A percentile compares a stretch with the other conserved stretches of the same genome.
These are phyloP conservation scores for Mormyrus proboscirostris DNA, from an alignment of 2,797 vertebrate genomes.

Conservation along the genomic window DNA sequence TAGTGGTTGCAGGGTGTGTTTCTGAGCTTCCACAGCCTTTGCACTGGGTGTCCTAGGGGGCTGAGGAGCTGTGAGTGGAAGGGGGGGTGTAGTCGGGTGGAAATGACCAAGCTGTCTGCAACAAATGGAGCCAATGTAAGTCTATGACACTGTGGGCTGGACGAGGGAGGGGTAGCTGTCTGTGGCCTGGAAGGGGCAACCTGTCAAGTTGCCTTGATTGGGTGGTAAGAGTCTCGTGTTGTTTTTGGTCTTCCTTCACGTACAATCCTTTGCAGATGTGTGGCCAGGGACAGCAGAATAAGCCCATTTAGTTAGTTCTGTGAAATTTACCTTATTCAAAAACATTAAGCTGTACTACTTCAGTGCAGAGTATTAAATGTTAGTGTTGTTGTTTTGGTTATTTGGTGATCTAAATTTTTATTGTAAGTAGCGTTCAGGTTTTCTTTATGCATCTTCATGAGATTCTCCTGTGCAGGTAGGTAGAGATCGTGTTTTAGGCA, in stretches of 20 bases:
- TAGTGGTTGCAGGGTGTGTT: not conserved
- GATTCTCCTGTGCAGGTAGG: not conserved
- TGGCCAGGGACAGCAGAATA: slow-evolving; percentile 39
- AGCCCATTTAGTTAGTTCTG: not conserved
- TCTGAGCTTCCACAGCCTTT: slow-evolving; percentile 47
- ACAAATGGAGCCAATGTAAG: slow-evolving; percentile 72
- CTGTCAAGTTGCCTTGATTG: slow-evolving; percentile 61
- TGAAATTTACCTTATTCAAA: not conserved
- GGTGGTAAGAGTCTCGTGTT: slow-evolving; percentile 47
- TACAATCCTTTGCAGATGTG: slow-evolving; percentile 45
- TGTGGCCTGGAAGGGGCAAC: slow-evolving; percentile 48
- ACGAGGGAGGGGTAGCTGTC: slow-evolving; percentile 69
- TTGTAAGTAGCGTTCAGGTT: not conserved
- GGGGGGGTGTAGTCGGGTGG: slow-evolving; percentile 85
- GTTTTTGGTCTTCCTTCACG: slow-evolving; percentile 54
- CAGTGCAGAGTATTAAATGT: not conserved
- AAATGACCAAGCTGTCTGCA: slow-evolving; percentile 96
- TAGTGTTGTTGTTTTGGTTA: not conserved
- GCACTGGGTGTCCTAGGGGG: slow-evolving; percentile 88
- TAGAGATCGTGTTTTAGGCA: not conserved
- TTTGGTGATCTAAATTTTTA: not conserved
- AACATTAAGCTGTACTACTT: not conserved
- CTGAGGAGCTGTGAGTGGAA: slow-evolving; percentile 82
- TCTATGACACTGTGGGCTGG: slow-evolving; percentile 81
- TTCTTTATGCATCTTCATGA: not conserved